Evolutionary conservation across 2,113 vertebrate species (phyloP).

Genomic region (Morone saxatilis): DNA sequence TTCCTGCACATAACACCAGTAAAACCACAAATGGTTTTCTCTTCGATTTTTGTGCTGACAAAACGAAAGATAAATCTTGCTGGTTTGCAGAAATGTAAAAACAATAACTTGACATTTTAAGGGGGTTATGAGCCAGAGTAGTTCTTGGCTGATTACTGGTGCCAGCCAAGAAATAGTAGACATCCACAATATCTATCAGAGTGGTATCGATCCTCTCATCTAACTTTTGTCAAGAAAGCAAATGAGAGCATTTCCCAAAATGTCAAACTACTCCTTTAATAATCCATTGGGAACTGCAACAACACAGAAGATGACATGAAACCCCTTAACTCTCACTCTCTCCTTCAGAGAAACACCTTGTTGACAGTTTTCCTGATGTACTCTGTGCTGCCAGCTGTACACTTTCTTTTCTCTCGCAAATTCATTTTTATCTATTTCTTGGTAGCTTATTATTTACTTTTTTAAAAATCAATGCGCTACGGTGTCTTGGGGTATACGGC

Average conservation of each 20-base stretch:
- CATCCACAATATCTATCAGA: background rate
- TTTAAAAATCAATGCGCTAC: conserved; percentile 35
- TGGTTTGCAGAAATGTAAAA: too few relatives aligned
- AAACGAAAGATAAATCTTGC: too few relatives aligned
- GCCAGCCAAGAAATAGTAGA: too few relatives aligned
- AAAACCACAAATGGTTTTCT: background rate
- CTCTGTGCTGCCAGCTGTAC: background rate
- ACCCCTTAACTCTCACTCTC: conserved; percentile 14
- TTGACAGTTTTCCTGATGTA: conserved; percentile 21
- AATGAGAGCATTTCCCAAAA: background rate
- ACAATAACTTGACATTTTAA: too few relatives aligned
- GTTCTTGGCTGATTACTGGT: too few relatives aligned
- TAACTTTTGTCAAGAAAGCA: background rate
- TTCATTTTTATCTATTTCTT: conserved; percentile 12
- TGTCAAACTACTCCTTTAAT: conserved; percentile 10
- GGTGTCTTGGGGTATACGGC: conserved; percentile 1
- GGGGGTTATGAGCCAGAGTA: too few relatives aligned
- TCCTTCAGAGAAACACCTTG: conserved; percentile 16
- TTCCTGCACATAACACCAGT: too few relatives aligned
- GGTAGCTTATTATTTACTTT: conserved; percentile 41
- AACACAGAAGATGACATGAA: conserved; percentile 10
- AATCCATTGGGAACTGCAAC: background rate
- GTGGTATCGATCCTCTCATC: background rate
- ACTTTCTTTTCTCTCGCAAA: conserved; percentile 22
- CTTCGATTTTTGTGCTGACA: too few relatives aligned